These are phyloP conservation scores for Melinaea menophilus DNA, from an alignment of 2,888 invertebrate genomes.

Conservation along the genomic window DNA sequence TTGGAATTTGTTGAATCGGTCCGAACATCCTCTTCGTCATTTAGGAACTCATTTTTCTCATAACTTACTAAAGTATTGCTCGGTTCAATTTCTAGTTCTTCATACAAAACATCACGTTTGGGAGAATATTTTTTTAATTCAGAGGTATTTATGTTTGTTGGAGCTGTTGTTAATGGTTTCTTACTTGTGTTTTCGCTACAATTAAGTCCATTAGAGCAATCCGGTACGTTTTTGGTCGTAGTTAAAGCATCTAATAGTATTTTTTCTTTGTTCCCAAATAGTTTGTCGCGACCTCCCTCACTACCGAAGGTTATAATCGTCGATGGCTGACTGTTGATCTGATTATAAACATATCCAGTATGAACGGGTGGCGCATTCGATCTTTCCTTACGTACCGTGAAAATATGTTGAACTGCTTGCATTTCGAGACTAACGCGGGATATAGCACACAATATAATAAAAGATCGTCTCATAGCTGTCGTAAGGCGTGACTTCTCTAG, in stretches of 20 bases:
- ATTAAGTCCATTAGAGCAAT: not conserved
- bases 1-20: constrained; percentile 48
- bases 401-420: constrained; percentile 43
- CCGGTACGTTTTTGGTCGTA: not conserved
- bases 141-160: not conserved
- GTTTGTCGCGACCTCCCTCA: not conserved
- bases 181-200: not conserved
- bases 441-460: constrained; percentile 47
- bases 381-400: constrained; percentile 43
- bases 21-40: constrained; percentile 58
- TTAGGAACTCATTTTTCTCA: constrained; percentile 41
- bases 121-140: not conserved
- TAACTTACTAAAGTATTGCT: constrained; percentile 36
- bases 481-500: constrained; percentile 43
- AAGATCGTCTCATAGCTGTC: constrained; percentile 43
- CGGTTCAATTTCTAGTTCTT: constrained; percentile 8
- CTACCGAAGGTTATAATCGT: constrained; percentile 33
- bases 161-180: not conserved
- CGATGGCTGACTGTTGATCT: constrained; percentile 40
- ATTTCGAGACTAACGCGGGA: constrained; percentile 42
- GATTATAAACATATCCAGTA: constrained; percentile 44
- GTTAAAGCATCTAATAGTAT: not conserved
- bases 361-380: constrained; percentile 41
- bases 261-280: not conserved
- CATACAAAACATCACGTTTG: constrained; percentile 1